Percentiles rank a stretch among this genome's conserved stretches.
phyloP scores from a whole-genome alignment of 2,888 invertebrate species.

The Drepanosiphum platanoidis region DNA sequence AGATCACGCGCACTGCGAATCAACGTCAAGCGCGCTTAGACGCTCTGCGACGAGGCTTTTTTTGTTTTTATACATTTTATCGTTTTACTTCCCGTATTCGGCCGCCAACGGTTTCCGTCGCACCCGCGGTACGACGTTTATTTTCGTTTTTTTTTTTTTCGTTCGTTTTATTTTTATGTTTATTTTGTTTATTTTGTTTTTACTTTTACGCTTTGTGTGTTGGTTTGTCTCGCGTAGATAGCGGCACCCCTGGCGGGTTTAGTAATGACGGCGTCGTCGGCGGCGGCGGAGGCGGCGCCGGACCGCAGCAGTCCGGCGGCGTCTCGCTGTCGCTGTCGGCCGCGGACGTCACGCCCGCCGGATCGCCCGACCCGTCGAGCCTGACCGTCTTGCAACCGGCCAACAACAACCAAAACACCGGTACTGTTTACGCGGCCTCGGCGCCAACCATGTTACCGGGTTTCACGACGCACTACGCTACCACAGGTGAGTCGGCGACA shows the following conservation, averaged over 20 bases:
- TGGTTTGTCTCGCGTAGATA: conserved; percentile 64
- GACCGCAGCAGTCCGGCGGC: conserved; percentile 68
- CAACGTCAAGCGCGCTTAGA: too few species aligned
- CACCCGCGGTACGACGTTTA: not conserved
- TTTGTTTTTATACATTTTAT: too few species aligned
- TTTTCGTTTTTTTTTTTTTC: conserved; percentile 18
- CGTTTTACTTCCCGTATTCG: not conserved
- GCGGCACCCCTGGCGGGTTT: conserved; percentile 63
- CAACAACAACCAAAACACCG: conserved; percentile 65
- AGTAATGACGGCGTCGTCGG: conserved; percentile 67
- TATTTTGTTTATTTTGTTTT: too few species aligned
- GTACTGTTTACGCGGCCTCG: conserved; percentile 64
- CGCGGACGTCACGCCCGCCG: conserved; percentile 66
- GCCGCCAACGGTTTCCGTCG: not conserved
- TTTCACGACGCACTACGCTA: conserved; percentile 66
- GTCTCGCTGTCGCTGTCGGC: conserved; percentile 69
- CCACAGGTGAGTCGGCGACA: conserved; percentile 64
- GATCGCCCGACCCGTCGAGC: conserved; percentile 67
- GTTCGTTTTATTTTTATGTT: not conserved
- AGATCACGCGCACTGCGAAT: too few species aligned
- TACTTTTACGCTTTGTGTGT: conserved; percentile 56
- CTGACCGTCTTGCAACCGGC: conserved; percentile 70
- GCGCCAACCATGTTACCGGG: conserved; percentile 66
- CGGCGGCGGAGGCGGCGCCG: conserved; percentile 67
- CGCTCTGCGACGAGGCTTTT: too few species aligned